phyloP scores from a whole-genome alignment of 2,797 vertebrate genomes.

The Tauraco hartlaubi region DNA sequence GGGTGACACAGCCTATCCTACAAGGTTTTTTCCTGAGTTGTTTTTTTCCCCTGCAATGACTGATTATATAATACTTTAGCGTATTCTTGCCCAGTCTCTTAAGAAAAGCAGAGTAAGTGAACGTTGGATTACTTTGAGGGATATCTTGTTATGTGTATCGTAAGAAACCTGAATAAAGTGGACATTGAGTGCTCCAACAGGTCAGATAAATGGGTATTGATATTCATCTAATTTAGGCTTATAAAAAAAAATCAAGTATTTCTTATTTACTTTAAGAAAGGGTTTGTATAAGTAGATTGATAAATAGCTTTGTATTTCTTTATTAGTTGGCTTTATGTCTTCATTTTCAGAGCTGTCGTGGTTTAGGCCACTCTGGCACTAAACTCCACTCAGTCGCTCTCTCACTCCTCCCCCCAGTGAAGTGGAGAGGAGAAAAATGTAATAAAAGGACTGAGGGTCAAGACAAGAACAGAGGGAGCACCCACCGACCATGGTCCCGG shows the following conservation, averaged over 20 bases:
- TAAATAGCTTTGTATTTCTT: neutral
- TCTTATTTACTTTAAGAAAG: neutral
- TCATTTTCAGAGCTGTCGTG: neutral
- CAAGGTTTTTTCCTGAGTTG: neutral
- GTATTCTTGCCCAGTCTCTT: neutral
- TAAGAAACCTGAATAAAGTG: neutral
- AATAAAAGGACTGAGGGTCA: no score
- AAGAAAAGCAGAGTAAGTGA: neutral
- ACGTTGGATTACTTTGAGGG: neutral
- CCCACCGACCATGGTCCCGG: no score
- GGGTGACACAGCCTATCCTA: neutral
- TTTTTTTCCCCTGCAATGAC: fast-evolving
- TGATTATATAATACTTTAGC: neutral
- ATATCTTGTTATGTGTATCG: neutral
- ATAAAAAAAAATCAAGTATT: neutral
- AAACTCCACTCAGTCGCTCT: no score
- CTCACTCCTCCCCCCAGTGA: no score
- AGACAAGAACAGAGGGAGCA: no score
- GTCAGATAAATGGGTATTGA: neutral
- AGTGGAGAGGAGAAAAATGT: no score
- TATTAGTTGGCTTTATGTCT: neutral
- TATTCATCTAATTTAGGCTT: neutral
- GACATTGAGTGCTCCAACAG: neutral
- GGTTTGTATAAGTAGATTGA: neutral
- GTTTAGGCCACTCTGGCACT: no score